Evolutionary conservation across 2,113 vertebrate species (phyloP).

Genomic region (Orthochromis malagaraziensis): DNA sequence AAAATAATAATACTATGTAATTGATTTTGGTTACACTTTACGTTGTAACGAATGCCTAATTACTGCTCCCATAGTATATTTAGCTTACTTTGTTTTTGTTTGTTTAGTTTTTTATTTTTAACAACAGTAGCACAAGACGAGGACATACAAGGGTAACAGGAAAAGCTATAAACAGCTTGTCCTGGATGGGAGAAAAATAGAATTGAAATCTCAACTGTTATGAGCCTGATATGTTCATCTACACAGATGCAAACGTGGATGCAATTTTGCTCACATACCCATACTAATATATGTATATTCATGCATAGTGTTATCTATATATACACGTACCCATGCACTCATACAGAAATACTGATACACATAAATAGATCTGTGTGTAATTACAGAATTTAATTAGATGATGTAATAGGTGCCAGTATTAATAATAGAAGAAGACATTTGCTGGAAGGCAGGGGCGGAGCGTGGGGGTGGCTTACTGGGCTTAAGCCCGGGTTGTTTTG

Average conservation of each 20-base stretch:
- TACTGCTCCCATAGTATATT: rapidly evolving
- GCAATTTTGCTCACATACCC: background rate
- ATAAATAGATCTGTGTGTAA: background rate
- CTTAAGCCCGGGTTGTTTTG: too few species aligned
- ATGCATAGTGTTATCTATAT: background rate
- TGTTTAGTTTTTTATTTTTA: background rate
- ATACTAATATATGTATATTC: background rate
- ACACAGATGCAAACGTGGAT: background rate
- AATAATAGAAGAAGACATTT: background rate
- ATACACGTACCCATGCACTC: rapidly evolving
- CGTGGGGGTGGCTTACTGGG: too few species aligned
- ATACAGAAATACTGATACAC: background rate
- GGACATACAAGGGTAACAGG: background rate
- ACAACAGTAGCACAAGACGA: background rate
- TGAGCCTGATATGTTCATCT: background rate
- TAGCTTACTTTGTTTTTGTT: background rate
- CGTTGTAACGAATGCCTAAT: background rate
- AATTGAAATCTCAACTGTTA: background rate
- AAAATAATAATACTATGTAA: background rate
- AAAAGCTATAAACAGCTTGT: background rate
- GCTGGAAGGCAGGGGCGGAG: background rate
- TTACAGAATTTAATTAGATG: background rate
- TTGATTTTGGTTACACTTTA: background rate
- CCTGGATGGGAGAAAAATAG: background rate
- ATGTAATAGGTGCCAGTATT: background rate